Evolutionary conservation across 2,797 vertebrate species (phyloP), one percentile per base, ranked within the genome.

Genomic region (Diglossa cyanea): DNA sequence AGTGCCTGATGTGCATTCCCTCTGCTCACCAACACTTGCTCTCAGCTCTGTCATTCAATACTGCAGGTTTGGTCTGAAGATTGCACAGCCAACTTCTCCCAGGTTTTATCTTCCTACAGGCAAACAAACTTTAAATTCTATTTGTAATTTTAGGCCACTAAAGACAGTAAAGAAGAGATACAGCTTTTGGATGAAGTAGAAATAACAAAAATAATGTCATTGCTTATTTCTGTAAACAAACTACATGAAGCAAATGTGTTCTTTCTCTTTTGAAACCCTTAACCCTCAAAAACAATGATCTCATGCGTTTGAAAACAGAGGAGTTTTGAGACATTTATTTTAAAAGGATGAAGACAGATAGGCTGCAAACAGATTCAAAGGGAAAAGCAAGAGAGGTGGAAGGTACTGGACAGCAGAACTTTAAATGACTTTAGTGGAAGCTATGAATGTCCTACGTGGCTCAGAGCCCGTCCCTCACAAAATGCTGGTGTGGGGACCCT

Each of bases 211-310:
- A 71, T 21, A 70, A 73, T 50, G 42, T 23, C 58, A 81, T 23
- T 86, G 65, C 50, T 93, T 50, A 67, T 83, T 91, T 90, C 81
- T 92, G 73, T 89, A 92, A 95, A 76, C 86, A 90, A 84, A 65
- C 19, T 85, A 25, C 45, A 57, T 33, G 21, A 92, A 89, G 48
- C 8, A 86, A 86, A 87, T 79, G 19, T 20, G 62, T 7, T 80
- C 68, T 82, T 87, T 92, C 68, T 48, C 44, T 77, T 86, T 86
- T 84, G 79, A 93, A 94, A 92, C 44, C 3, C 51, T 80, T 88
- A 78, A 92, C 40, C 23, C 81, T 93, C 40, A 92, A 92, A 95
- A 90, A 26, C 82, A 93, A 81, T 79, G 83, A 95, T 50, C 86
- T 95, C 74, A 76, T 88, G 44, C 67, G 79, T 93, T 80, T 87